phyloP scores from a whole-genome alignment of 2,888 invertebrate species.

The Yponomeuta sedellus region DNA sequence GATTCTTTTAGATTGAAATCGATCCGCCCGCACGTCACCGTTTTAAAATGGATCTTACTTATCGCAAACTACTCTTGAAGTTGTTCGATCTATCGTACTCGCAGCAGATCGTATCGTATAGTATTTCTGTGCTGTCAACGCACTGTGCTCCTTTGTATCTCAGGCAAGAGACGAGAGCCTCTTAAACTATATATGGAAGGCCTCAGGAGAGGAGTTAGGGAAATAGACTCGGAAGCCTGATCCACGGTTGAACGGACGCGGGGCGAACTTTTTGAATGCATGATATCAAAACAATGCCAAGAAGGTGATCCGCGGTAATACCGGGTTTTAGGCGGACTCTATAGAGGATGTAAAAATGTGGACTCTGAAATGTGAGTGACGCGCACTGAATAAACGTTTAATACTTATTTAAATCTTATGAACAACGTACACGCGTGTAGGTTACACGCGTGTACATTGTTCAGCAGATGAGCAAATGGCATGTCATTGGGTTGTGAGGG shows the following conservation, averaged over 20 bases:
- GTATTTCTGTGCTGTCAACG: neutral
- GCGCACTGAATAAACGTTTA: no score
- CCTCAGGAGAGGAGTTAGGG: constrained; percentile 5
- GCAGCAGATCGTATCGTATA: no score
- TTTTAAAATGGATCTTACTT: no score
- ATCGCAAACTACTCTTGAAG: no score
- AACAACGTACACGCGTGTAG: no score
- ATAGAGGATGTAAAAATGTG: neutral
- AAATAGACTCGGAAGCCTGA: constrained; percentile 4
- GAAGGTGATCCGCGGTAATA: neutral
- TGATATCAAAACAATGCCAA: neutral
- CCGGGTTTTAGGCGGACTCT: neutral
- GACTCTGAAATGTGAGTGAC: neutral
- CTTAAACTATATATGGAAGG: constrained; percentile 4
- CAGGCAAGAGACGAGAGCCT: neutral
- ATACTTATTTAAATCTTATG: no score
- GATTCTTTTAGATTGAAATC: no score
- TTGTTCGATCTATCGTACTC: no score
- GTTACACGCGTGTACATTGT: no score
- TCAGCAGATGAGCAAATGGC: no score
- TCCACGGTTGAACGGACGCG: neutral
- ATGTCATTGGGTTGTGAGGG: no score
- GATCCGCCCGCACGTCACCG: no score
- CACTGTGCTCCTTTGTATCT: neutral
- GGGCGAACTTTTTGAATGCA: neutral